These are phyloP conservation scores for Athene noctua DNA, from an alignment of 2,113 vertebrate species.

Conservation along the genomic window DNA sequence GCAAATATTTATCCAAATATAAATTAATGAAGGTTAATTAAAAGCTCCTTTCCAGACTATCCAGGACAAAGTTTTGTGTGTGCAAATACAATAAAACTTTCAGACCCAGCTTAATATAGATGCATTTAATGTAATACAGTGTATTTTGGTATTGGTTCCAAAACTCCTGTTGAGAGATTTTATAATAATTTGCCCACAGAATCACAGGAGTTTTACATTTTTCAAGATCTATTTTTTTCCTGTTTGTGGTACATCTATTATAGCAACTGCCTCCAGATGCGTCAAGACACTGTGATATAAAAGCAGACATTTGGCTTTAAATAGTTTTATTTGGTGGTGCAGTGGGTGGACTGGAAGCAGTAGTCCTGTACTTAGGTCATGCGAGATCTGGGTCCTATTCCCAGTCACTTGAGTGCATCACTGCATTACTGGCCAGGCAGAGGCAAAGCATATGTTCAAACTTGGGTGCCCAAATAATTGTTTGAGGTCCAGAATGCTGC, in stretches of 20 bases:
- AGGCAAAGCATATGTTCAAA: not conserved
- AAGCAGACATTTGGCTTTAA: not conserved
- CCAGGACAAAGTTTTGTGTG: not conserved
- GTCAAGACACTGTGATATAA: not conserved
- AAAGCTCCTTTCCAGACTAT: not conserved
- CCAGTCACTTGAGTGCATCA: not conserved
- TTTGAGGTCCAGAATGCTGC: not conserved
- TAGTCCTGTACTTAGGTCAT: not conserved
- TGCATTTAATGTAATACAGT: not conserved
- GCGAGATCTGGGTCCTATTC: not conserved
- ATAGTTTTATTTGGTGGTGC: conserved; percentile 13
- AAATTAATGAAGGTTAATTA: not conserved
- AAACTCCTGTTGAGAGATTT: not conserved
- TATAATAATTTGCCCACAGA: not conserved
- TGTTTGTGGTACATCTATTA: not conserved
- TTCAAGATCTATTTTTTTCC: not conserved
- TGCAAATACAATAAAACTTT: not conserved
- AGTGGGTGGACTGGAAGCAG: not conserved
- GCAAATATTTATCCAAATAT: not conserved
- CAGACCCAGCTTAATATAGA: not conserved
- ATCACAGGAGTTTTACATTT: not conserved
- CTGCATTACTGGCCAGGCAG: not conserved
- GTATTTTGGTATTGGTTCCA: not conserved
- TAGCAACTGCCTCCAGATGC: not conserved
- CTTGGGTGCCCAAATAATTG: not conserved